These are phyloP conservation scores for Enteromius radiatus DNA, from an alignment of 2,797 vertebrate species.

Conservation along the genomic window DNA sequence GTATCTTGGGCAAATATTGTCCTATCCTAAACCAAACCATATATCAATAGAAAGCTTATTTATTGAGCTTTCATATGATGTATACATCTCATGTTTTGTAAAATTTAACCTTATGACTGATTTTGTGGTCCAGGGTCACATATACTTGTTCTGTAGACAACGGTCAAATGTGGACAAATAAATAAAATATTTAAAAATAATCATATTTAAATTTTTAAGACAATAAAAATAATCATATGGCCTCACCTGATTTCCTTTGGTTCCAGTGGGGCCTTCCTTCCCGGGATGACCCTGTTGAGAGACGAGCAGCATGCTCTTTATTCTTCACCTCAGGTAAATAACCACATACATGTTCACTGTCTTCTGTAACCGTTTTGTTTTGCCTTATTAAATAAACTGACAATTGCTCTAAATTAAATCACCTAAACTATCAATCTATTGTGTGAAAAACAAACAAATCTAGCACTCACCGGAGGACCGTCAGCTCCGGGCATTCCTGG, in stretches of 20 bases:
- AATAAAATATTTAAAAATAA: too few species aligned
- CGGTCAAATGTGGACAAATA: too few species aligned
- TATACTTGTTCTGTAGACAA: background rate
- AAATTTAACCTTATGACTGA: too few species aligned
- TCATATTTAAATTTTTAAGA: too few species aligned
- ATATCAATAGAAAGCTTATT: too few species aligned
- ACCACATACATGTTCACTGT: background rate
- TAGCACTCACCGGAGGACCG: constrained; percentile 85
- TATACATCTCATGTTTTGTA: too few species aligned
- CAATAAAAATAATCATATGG: too few species aligned
- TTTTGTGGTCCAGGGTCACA: too few species aligned
- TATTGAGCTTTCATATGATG: too few species aligned
- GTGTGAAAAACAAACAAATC: too few species aligned
- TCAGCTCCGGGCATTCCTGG: constrained; percentile 93
- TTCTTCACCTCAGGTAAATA: background rate
- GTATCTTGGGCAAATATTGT: too few species aligned
- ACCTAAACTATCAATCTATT: background rate
- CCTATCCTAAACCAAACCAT: too few species aligned
- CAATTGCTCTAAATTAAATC: background rate
- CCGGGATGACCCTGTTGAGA: constrained; percentile 87
- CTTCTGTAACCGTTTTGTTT: background rate
- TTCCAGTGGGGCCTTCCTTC: constrained; percentile 87
- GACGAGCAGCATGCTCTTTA: background rate
- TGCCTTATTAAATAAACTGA: background rate
- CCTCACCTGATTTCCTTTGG: constrained; percentile 89